phyloP scores from a whole-genome alignment of 2,113 vertebrate species.

The Poeciliopsis retropinna region DNA sequence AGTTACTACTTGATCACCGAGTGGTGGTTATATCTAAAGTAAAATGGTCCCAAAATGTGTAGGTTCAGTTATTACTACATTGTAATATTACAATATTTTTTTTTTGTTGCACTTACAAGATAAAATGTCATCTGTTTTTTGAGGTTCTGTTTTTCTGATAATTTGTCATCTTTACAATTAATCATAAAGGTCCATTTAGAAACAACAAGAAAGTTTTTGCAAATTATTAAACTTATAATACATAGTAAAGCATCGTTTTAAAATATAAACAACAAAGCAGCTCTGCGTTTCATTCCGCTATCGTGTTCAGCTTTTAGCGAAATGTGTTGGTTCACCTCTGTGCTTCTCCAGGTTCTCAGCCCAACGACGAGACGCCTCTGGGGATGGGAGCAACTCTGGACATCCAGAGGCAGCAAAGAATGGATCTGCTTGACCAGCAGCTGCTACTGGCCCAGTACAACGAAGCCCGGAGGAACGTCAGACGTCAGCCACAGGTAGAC shows the following conservation, averaged over 20 bases:
- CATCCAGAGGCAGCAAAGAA: conserved; percentile 94
- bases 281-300: not conserved
- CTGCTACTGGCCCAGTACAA: conserved; percentile 90
- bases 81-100: not conserved
- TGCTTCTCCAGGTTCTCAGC: conserved; percentile 76
- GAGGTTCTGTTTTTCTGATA: too few relatives aligned
- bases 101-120: not conserved
- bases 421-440: conserved; percentile 94
- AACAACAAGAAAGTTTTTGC: not conserved
- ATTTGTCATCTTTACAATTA: not conserved
- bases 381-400: conserved; percentile 97
- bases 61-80: not conserved
- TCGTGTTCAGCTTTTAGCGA: too few relatives aligned
- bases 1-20: not conserved
- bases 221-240: not conserved
- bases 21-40: not conserved
- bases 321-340: not conserved
- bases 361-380: conserved; percentile 82
- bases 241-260: not conserved
- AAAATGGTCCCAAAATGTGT: too few relatives aligned
- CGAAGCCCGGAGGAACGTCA: conserved; percentile 82
- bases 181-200: not conserved
- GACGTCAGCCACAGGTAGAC: conserved; percentile 81
- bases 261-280: too few relatives aligned
- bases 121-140: too few relatives aligned